phyloP scores from a whole-genome alignment of 2,888 invertebrate species.

The Trissolcus japonicus region DNA sequence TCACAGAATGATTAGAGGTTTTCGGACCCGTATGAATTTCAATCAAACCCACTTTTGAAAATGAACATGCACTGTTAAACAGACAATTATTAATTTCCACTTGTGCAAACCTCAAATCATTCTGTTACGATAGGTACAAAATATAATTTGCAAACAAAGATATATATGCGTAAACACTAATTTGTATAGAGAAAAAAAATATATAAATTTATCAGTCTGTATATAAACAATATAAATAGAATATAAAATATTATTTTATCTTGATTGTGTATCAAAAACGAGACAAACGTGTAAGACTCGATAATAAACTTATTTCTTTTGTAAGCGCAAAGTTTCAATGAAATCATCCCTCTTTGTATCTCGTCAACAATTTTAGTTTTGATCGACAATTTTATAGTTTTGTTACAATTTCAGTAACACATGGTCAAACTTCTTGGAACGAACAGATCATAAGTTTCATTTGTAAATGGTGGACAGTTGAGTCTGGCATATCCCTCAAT shows the following conservation, averaged over 20 bases:
- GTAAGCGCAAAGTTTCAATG: constrained; percentile 24
- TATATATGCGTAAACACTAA: constrained; percentile 63
- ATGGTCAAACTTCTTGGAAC: constrained; percentile 78
- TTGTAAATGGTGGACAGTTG: constrained; percentile 81
- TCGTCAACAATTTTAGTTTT: neutral
- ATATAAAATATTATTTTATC: constrained; percentile 60
- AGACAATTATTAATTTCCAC: constrained; percentile 6
- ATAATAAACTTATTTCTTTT: constrained; percentile 66
- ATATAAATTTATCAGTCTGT: constrained; percentile 61
- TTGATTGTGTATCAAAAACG: constrained; percentile 58
- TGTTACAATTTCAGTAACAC: constrained; percentile 28
- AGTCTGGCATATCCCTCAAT: constrained; percentile 91
- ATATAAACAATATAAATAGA: constrained; percentile 54
- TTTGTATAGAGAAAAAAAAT: constrained; percentile 67
- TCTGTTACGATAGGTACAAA: constrained; percentile 61
- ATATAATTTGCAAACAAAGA: constrained; percentile 56
- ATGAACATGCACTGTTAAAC: neutral
- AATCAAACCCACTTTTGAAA: neutral
- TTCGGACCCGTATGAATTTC: neutral
- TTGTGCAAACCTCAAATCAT: constrained; percentile 55
- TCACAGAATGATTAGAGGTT: constrained; percentile 2
- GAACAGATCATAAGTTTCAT: constrained; percentile 76
- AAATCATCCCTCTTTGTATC: neutral
- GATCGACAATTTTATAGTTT: neutral
- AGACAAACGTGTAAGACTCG: constrained; percentile 64